Evolutionary conservation across 2,797 vertebrate species (phyloP).

Genomic region (Leptoclinus maculatus): DNA sequence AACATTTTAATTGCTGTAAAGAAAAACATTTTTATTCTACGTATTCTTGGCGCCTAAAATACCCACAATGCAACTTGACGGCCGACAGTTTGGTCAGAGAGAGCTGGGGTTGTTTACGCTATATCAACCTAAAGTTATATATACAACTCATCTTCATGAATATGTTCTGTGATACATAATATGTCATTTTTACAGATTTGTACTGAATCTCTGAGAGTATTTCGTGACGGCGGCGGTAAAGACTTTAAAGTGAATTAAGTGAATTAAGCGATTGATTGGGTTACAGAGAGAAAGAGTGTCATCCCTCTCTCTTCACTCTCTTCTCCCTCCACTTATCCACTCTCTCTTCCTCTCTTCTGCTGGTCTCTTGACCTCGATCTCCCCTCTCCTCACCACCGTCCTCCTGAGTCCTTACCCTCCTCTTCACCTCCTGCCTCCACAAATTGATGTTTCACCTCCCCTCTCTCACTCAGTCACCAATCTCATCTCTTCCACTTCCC

Average conservation of each 20-base stretch:
- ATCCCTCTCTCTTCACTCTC: conserved; percentile 10
- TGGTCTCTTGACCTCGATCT: conserved; percentile 22
- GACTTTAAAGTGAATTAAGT: background rate
- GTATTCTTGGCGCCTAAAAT: too few species aligned
- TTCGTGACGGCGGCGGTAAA: background rate
- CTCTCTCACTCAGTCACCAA: conserved; percentile 20
- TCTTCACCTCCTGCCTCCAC: conserved; percentile 46
- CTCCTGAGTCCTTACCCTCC: conserved; percentile 41
- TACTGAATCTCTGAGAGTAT: too few species aligned
- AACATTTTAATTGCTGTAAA: too few species aligned
- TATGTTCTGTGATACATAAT: too few species aligned
- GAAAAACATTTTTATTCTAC: too few species aligned
- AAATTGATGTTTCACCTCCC: conserved; percentile 44
- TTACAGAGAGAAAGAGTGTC: background rate
- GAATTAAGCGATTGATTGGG: background rate
- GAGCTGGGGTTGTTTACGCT: too few species aligned
- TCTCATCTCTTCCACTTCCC: conserved; percentile 25
- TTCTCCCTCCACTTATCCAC: background rate
- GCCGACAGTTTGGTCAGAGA: too few species aligned
- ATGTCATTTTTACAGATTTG: too few species aligned
- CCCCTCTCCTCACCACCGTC: background rate
- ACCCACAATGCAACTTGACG: too few species aligned
- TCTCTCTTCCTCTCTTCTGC: background rate
- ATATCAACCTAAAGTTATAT: too few species aligned
- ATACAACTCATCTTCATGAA: too few species aligned